phyloP scores from a whole-genome alignment of 2,888 invertebrate species.

The Phengaris arion region DNA sequence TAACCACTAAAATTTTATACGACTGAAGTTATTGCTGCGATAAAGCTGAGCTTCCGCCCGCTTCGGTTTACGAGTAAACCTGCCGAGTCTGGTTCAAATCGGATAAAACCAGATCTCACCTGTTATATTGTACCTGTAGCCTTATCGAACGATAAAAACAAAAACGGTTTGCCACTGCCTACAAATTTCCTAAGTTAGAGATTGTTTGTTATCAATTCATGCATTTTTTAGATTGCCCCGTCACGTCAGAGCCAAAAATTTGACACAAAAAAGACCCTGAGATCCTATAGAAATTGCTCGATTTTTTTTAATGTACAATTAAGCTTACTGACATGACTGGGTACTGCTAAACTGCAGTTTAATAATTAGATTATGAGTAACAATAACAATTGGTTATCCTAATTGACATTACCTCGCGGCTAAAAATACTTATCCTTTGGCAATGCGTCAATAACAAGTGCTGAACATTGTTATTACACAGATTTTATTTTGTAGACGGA shows the following conservation, averaged over 20 bases:
- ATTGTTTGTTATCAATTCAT: neutral
- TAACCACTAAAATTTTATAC: conserved; percentile 18
- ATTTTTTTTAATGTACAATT: too few relatives aligned
- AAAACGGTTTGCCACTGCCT: neutral
- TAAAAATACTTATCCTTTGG: conserved; percentile 36
- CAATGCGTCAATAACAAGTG: conserved; percentile 33
- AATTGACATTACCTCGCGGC: conserved; percentile 12
- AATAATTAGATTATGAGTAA: neutral
- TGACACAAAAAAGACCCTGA: too few relatives aligned
- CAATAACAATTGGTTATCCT: neutral
- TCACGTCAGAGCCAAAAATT: too few relatives aligned
- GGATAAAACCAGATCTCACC: neutral
- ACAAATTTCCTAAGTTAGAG: neutral
- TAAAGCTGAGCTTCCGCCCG: neutral
- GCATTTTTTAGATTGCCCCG: too few relatives aligned
- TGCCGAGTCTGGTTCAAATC: neutral
- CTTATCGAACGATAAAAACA: neutral
- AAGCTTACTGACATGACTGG: too few relatives aligned
- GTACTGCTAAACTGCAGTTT: neutral
- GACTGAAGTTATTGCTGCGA: conserved; percentile 8
- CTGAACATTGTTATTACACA: neutral
- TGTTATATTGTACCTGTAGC: neutral
- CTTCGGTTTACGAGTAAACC: neutral
- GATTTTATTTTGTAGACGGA: neutral
- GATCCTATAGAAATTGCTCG: too few relatives aligned